Conservation (phyloP, 1,140 invertebrate species). For the Cyclargus thomasi region DNA sequence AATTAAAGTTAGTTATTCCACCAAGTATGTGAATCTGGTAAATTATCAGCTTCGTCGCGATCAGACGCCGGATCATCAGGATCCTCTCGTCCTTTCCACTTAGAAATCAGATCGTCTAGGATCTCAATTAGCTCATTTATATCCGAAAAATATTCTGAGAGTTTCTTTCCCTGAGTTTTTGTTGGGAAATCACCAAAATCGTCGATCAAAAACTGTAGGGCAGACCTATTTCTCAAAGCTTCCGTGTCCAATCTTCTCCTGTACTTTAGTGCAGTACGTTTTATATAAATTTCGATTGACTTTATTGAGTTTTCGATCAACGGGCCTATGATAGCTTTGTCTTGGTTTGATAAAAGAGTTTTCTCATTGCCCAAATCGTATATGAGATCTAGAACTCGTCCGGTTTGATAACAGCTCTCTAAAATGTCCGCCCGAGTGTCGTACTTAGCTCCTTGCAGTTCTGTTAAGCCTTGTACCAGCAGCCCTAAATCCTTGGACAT, state of each 20-base stretch:
- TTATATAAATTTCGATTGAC: background rate
- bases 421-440: background rate
- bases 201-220: background rate
- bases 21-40: background rate
- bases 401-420: background rate
- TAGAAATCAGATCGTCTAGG: background rate
- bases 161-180: background rate
- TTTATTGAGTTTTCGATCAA: background rate
- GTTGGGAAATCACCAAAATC: background rate
- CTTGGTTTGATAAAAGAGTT: background rate
- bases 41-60: background rate
- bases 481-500: background rate
- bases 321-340: background rate
- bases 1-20: background rate
- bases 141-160: background rate
- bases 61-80: background rate
- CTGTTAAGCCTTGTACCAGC: background rate
- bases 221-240: background rate
- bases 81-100: background rate
- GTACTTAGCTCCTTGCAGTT: background rate
- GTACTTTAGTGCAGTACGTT: background rate
- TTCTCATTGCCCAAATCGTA: background rate
- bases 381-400: background rate
- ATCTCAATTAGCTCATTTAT: background rate
- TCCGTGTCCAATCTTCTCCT: background rate